Evolutionary conservation across 2,797 vertebrate species (phyloP), one percentile per base, ranked within the genome.

Genomic region (Emydoidea blandingii): DNA sequence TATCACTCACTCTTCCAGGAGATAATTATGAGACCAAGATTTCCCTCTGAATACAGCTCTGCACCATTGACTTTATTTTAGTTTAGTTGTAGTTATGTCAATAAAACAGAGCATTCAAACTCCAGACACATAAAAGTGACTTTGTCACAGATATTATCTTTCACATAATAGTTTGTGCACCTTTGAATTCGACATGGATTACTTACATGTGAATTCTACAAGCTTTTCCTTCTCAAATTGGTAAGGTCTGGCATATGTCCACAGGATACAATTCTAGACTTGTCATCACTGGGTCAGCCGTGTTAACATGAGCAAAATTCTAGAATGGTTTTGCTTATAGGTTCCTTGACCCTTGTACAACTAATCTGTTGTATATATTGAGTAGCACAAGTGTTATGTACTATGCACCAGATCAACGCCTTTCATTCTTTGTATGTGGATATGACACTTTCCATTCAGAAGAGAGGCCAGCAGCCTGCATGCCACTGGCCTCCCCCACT

Each of bases 41-140:
- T 90, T 95, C 87, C 81, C 90, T 97, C 91, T 91, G 86, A 95
- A 85, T 44, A 80, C 78, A 81, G 34, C 53, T 96, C 90, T 83
- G 53, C 93, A 85, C 91, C 52, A 0, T 83, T 97, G 91, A 92
- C 59, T 97, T 95, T 96, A 81, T 88, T 90, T 92, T 47, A 84
- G 80, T 91, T 92, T 96, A 88, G 95, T 84, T 96, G 88, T 74
- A 95, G 94, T 92, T 95, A 95, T 5, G 37, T 34, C 89, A 88
- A 90, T 16, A 89, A 87, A 91, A 87, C 19, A 37, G 34, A 92
- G 91, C 29, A 44, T 52, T 34, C 31, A 34, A n/a, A 65, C 16
- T n/a, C 88, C 79, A 96, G 50, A 59, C 91, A 85, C 23, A 6
- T 72, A 41, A 44, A 74, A 85, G 79, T 78, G 34, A 23, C 88